Conservation (phyloP, 2,797 vertebrate species). For the Crypturellus tataupa region DNA sequence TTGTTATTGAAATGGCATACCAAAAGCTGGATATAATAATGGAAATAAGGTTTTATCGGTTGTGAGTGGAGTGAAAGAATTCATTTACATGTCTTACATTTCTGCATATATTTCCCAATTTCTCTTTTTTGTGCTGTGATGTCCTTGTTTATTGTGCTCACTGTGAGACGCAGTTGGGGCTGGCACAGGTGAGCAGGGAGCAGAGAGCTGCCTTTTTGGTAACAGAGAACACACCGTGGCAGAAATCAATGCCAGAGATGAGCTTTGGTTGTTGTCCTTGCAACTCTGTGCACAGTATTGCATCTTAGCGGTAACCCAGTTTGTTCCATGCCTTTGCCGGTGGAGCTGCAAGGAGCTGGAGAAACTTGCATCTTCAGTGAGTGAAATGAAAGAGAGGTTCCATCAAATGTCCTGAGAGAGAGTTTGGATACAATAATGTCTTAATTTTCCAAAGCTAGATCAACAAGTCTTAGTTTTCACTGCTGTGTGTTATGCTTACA, state of each 20-base stretch:
- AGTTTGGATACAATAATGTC: background rate
- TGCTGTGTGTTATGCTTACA: too few relatives aligned
- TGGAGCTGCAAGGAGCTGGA: background rate
- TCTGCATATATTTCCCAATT: background rate
- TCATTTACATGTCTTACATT: background rate
- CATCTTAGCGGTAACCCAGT: background rate
- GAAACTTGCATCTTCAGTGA: background rate
- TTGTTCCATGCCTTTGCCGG: background rate
- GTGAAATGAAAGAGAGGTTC: background rate
- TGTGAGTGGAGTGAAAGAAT: background rate
- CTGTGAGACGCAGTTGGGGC: background rate
- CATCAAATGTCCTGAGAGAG: background rate
- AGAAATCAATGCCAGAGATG: background rate
- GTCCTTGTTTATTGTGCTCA: background rate
- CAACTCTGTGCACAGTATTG: background rate
- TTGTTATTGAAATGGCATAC: background rate
- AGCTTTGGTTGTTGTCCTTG: background rate
- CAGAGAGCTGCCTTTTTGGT: background rate
- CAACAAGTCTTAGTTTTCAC: too few relatives aligned
- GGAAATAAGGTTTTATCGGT: background rate
- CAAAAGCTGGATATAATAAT: background rate
- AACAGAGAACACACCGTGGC: background rate
- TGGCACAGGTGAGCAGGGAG: background rate
- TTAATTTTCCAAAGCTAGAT: background rate
- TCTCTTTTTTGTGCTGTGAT: background rate